phyloP scores from a whole-genome alignment of 2,888 invertebrate genomes.

The Neoaliturus tenellus region DNA sequence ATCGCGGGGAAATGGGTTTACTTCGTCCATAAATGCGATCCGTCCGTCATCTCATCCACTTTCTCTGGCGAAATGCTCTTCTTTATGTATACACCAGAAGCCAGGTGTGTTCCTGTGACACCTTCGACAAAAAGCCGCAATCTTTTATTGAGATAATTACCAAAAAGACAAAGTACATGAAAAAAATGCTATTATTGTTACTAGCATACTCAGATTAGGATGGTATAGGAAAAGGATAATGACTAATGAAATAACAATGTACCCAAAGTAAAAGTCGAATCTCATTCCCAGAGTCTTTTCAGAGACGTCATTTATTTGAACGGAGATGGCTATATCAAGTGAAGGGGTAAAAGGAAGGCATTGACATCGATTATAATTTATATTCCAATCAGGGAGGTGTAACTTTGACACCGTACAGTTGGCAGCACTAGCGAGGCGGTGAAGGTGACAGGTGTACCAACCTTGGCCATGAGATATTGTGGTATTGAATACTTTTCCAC shows the following conservation, averaged over 20 bases:
- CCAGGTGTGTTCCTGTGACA: too few species aligned
- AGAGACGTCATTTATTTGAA: too few species aligned
- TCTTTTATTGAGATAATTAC: too few species aligned
- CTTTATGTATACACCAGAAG: too few species aligned
- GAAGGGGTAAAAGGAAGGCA: conserved; percentile 16
- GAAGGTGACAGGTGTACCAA: conserved; percentile 16
- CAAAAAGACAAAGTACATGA: too few species aligned
- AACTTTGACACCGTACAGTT: background rate
- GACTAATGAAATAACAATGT: too few species aligned
- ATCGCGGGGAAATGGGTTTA: background rate
- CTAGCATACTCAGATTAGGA: too few species aligned
- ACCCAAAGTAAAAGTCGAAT: too few species aligned
- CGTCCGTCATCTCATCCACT: background rate
- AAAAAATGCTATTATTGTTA: too few species aligned
- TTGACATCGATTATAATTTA: conserved; percentile 8
- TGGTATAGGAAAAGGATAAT: too few species aligned
- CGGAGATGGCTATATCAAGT: background rate
- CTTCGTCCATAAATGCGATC: background rate
- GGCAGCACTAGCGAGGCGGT: conserved; percentile 1
- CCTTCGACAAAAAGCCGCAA: too few species aligned
- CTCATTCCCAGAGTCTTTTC: too few species aligned
- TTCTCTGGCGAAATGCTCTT: background rate
- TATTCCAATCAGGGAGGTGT: conserved; percentile 21
- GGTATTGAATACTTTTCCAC: background rate
- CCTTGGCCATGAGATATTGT: conserved; percentile 10